phyloP scores from a whole-genome alignment of 2,797 vertebrate genomes.

The Pampus argenteus region DNA sequence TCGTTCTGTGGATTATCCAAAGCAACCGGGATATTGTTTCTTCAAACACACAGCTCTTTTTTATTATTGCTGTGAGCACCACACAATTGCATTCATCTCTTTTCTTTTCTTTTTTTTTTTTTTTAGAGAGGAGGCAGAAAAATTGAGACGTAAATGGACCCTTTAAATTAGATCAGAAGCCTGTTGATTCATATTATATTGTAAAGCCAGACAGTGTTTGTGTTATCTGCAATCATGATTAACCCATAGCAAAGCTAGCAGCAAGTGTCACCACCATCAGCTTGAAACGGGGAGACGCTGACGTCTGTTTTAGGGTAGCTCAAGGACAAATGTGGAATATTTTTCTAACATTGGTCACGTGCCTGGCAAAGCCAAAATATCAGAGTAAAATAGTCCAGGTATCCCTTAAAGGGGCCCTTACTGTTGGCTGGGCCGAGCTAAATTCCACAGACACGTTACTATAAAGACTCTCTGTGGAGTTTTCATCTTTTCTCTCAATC shows the following conservation, averaged over 20 bases:
- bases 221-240: background rate
- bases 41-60: background rate
- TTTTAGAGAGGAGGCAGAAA: background rate
- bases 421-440: slow-evolving; percentile 53
- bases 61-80: background rate
- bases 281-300: slow-evolving; percentile 8
- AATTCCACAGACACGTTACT: slow-evolving; percentile 71
- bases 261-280: slow-evolving; percentile 3
- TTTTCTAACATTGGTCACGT: slow-evolving; percentile 31
- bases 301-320: slow-evolving; percentile 38
- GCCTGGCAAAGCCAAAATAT: slow-evolving; percentile 47
- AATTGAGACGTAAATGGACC: too few species aligned
- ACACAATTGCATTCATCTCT: background rate
- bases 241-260: background rate
- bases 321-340: slow-evolving; percentile 54
- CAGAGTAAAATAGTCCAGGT: slow-evolving; percentile 42
- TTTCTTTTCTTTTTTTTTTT: background rate
- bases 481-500: slow-evolving; percentile 66
- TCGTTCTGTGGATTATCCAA: background rate
- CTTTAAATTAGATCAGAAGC: too few species aligned
- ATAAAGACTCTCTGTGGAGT: slow-evolving; percentile 72
- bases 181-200: too few species aligned
- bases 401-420: slow-evolving; percentile 53
- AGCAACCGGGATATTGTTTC: background rate
- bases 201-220: too few species aligned